These are phyloP conservation scores for Sula dactylatra DNA, from an alignment of 2,113 vertebrate species.

Conservation along the genomic window DNA sequence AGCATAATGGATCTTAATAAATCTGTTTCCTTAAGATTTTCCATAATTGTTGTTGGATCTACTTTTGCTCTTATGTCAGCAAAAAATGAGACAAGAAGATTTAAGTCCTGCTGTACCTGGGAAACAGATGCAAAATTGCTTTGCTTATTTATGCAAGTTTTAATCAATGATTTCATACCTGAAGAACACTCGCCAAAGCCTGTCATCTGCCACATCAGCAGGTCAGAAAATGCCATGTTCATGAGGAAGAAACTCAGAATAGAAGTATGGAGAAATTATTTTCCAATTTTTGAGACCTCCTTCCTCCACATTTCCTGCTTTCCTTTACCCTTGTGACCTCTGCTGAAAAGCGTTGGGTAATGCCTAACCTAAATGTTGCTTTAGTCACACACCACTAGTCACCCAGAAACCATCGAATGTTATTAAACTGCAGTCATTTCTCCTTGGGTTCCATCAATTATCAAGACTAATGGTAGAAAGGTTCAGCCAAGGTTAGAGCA, in stretches of 20 bases:
- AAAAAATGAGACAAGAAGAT: slow-evolving; percentile 47
- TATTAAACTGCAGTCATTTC: slow-evolving; percentile 60
- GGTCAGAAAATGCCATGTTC: background rate
- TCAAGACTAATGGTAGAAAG: slow-evolving; percentile 28
- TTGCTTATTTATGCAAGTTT: background rate
- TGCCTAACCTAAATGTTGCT: slow-evolving; percentile 49
- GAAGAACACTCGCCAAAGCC: background rate
- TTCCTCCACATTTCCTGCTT: slow-evolving; percentile 25
- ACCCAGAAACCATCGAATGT: slow-evolving; percentile 55
- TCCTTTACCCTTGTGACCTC: background rate
- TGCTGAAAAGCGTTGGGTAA: background rate
- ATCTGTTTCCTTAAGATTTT: slow-evolving; percentile 46
- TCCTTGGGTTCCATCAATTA: slow-evolving; percentile 45
- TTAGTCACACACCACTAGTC: slow-evolving; percentile 65
- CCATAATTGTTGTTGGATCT: slow-evolving; percentile 51
- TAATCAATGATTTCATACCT: background rate
- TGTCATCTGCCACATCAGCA: background rate
- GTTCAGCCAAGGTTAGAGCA: slow-evolving; percentile 67
- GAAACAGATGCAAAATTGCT: background rate
- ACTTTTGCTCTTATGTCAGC: slow-evolving; percentile 17
- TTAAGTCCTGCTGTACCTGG: slow-evolving; percentile 13
- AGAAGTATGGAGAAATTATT: background rate
- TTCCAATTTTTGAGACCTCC: background rate
- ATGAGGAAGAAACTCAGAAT: background rate
- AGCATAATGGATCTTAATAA: slow-evolving; percentile 44